Percentiles rank a stretch among this genome's conserved stretches.
Conservation (phyloP, 2,888 invertebrate genomes). For the Ethmia dodecea region DNA sequence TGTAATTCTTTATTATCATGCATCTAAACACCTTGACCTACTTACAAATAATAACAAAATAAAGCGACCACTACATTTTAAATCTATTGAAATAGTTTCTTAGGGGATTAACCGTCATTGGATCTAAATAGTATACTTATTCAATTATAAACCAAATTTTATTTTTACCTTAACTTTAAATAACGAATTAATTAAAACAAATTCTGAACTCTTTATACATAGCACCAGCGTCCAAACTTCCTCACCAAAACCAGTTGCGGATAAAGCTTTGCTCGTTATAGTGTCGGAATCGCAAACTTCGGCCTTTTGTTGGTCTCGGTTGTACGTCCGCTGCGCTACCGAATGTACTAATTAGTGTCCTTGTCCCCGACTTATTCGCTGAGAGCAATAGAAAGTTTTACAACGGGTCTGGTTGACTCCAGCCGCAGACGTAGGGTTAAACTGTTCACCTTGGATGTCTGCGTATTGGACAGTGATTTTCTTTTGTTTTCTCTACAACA, state of each 20-base stretch:
- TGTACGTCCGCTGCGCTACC: conserved; percentile 32
- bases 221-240: conserved; percentile 15
- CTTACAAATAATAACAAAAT: too few relatives aligned
- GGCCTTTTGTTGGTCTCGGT: conserved; percentile 38
- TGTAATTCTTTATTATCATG: too few relatives aligned
- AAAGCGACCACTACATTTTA: too few relatives aligned
- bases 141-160: too few relatives aligned
- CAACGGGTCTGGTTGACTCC: conserved; percentile 39
- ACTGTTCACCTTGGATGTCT: conserved; percentile 33
- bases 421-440: conserved; percentile 18
- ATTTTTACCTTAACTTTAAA: background rate
- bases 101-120: too few relatives aligned
- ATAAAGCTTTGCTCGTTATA: conserved; percentile 45
- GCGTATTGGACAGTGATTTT: conserved; percentile 25
- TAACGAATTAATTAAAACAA: too few relatives aligned
- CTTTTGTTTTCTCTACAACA: conserved; percentile 25
- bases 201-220: conserved; percentile 6
- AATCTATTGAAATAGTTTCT: too few relatives aligned
- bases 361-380: conserved; percentile 36
- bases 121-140: too few relatives aligned
- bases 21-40: too few relatives aligned
- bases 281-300: conserved; percentile 54
- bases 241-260: conserved; percentile 15
- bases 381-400: conserved; percentile 56
- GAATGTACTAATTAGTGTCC: conserved; percentile 68